These are phyloP conservation scores for Stomatorhinus ivindoensis DNA, from an alignment of 2,113 vertebrate genomes.

Conservation along the genomic window DNA sequence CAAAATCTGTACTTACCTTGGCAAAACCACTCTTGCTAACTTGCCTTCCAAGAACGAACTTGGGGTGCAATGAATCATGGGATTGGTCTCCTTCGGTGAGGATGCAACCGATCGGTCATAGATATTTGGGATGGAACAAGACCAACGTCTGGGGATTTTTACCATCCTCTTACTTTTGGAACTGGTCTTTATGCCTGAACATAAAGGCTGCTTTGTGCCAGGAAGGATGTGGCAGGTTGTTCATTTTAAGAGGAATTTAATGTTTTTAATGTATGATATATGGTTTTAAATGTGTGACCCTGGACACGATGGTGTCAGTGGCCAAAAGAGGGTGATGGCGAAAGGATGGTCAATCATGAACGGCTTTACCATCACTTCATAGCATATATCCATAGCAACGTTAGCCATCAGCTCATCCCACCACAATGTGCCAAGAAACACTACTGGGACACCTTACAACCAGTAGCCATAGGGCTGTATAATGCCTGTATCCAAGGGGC, in stretches of 20 bases:
- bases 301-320: neutral
- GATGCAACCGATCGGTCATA: neutral
- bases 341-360: neutral
- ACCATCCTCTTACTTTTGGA: neutral
- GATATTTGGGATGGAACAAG: neutral
- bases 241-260: neutral
- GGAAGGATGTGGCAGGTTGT: neutral
- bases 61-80: neutral
- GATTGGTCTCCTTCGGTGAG: neutral
- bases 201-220: neutral
- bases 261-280: neutral
- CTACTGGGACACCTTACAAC: neutral
- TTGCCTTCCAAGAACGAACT: neutral
- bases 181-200: neutral
- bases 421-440: neutral
- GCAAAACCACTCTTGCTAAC: neutral
- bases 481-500: neutral
- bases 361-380: neutral
- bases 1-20: neutral
- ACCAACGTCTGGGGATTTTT: neutral
- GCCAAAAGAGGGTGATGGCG: neutral
- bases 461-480: neutral
- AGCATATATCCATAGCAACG: neutral
- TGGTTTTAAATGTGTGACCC: neutral
- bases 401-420: neutral